Evolutionary conservation across 2,797 vertebrate species (phyloP), one percentile per base, ranked within the genome.

Genomic region (Spinus pinus): DNA sequence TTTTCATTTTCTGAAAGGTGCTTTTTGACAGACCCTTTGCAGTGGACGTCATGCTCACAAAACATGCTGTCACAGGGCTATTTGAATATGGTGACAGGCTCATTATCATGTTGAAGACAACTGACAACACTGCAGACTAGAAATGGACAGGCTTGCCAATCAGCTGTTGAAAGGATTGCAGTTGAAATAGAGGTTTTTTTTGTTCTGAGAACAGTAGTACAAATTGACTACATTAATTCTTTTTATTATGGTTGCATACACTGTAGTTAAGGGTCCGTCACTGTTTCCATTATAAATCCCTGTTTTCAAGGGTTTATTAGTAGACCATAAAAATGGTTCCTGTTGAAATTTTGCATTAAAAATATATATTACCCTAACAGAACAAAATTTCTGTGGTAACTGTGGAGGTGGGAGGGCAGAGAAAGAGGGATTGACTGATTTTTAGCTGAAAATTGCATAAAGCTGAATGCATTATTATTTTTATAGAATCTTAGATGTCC

Each of bases 31-130:
- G 98, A 98, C 97, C 97, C 97, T 98, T 97, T 98, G 97, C 97
- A 97, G 97, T 97, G 98, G 97, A 98, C 98, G 97, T 98, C 98
- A 98, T 97, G 97, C 97, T 98, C 98, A 98, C 97, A 98, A 98
- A 98, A 98, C 98, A 97, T 95, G 97, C 98, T 98, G 98, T 98
- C 98, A 98, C 96, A 10, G 91, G 98, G 97, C 97, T 98, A 98
- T 98, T 98, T 98, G 98, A 98, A 98, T 98, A 98, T 97, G 97
- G 97, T 98, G 98, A 98, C 98, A 98, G 98, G 97, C 98, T 98
- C 98, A 98, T 98, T 98, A 98, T 98, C 98, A 97, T 98, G 98
- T 98, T 97, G 97, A 98, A 98, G 98, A 97, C 97, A 97, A 98
- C 97, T 98, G 98, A 98, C 98, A 98, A 98, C 97, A 96, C 97